Conservation (phyloP, 2,888 invertebrate genomes). For the Machimus atricapillus region DNA sequence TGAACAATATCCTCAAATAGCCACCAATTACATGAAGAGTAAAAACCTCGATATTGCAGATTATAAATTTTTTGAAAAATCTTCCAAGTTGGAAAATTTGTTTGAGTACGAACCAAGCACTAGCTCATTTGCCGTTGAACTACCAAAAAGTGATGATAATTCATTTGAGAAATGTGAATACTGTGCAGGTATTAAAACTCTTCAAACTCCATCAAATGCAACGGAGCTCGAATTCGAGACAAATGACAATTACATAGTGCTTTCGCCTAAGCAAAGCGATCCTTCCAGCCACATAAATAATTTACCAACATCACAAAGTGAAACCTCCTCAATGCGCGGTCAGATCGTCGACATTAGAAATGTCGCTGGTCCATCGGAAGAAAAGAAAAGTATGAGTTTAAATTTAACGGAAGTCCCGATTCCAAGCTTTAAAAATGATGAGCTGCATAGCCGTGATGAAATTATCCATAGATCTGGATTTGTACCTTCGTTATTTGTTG, state of each 20-base stretch:
- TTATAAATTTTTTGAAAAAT: constrained; percentile 68
- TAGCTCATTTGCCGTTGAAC: constrained; percentile 27
- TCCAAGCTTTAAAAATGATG: constrained; percentile 60
- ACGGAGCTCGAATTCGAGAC: constrained; percentile 73
- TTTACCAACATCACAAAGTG: background rate
- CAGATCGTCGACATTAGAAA: background rate
- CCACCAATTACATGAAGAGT: constrained; percentile 74
- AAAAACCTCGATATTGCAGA: constrained; percentile 71
- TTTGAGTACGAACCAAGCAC: constrained; percentile 13
- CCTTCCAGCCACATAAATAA: background rate
- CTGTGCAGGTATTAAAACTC: constrained; percentile 67
- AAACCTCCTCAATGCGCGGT: background rate
- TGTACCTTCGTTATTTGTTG: constrained; percentile 69
- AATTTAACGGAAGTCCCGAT: constrained; percentile 68
- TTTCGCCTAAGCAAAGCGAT: constrained; percentile 24
- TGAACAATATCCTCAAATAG: constrained; percentile 76
- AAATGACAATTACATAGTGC: constrained; percentile 55
- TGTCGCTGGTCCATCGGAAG: constrained; percentile 54
- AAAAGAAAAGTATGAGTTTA: background rate
- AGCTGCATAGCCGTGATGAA: background rate
- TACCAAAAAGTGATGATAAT: constrained; percentile 50
- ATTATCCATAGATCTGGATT: constrained; percentile 61
- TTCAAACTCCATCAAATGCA: constrained; percentile 81
- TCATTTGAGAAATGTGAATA: constrained; percentile 65
- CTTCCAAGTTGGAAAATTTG: constrained; percentile 62